phyloP scores from a whole-genome alignment of 2,797 vertebrate species.

The Etheostoma nigrum region DNA sequence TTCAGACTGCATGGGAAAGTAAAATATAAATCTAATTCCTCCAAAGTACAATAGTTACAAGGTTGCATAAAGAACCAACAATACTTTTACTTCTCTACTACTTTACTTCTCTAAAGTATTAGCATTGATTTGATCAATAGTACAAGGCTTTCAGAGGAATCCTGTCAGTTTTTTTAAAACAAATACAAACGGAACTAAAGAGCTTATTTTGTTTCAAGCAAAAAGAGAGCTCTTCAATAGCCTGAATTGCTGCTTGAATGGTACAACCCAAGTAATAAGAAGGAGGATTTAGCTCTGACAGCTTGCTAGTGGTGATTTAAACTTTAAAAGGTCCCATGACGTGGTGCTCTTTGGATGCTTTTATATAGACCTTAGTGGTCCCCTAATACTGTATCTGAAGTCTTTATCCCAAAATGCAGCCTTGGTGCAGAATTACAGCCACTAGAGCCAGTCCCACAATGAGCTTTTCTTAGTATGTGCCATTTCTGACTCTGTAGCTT shows the following conservation, averaged over 20 bases:
- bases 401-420: too few species aligned
- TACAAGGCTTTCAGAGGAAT: not conserved
- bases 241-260: not conserved
- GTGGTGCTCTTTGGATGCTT: too few species aligned
- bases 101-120: not conserved
- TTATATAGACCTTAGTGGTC: too few species aligned
- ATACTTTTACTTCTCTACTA: not conserved
- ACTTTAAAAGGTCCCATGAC: too few species aligned
- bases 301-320: not conserved
- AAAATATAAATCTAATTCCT: not conserved
- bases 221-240: not conserved
- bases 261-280: not conserved
- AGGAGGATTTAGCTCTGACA: not conserved
- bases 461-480: too few species aligned
- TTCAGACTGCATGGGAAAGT: not conserved
- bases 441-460: too few species aligned
- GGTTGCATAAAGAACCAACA: not conserved
- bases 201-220: too few species aligned
- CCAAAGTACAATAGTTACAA: conserved; percentile 1
- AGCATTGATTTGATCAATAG: not conserved
- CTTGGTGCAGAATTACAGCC: too few species aligned
- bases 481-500: too few species aligned
- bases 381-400: too few species aligned
- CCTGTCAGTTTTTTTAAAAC: not conserved
- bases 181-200: too few species aligned